phyloP scores from a whole-genome alignment of 2,888 invertebrate species.

The Aphidius colemani region DNA sequence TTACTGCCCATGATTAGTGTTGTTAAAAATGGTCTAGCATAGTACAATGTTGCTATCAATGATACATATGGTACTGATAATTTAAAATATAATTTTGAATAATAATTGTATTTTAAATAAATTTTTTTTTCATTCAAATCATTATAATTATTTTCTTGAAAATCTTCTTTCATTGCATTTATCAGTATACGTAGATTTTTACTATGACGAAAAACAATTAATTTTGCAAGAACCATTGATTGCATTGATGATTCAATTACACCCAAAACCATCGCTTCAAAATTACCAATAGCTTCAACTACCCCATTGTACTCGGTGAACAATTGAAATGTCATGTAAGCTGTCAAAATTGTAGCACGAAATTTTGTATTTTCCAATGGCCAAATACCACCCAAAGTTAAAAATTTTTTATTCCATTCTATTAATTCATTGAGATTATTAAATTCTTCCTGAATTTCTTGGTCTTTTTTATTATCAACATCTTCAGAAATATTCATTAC shows the following conservation, averaged over 20 bases:
- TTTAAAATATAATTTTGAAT: constrained; percentile 34
- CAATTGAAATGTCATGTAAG: constrained; percentile 33
- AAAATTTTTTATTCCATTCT: constrained; percentile 32
- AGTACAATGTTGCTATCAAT: constrained; percentile 30
- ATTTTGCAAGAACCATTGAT: constrained; percentile 34
- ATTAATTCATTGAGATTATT: constrained; percentile 24
- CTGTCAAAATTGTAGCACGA: constrained; percentile 32
- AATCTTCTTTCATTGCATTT: constrained; percentile 30
- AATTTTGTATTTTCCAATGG: constrained; percentile 34
- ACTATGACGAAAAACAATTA: constrained; percentile 34
- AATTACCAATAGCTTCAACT: constrained; percentile 29
- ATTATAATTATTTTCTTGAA: constrained; percentile 24
- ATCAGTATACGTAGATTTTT: constrained; percentile 31
- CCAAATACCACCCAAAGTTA: constrained; percentile 34
- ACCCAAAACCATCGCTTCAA: constrained; percentile 32
- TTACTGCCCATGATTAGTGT: constrained; percentile 30
- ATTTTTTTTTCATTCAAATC: constrained; percentile 31
- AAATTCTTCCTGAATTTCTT: constrained; percentile 13
- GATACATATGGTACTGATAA: constrained; percentile 34
- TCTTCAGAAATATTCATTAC: too few species aligned
- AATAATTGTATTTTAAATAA: constrained; percentile 33
- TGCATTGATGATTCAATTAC: constrained; percentile 35
- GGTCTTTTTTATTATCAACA: too few species aligned
- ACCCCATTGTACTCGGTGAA: constrained; percentile 34
- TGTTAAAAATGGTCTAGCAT: constrained; percentile 30